These are phyloP conservation scores for Metaphire vulgaris DNA, from an alignment of 1,140 invertebrate species.

Conservation along the genomic window DNA sequence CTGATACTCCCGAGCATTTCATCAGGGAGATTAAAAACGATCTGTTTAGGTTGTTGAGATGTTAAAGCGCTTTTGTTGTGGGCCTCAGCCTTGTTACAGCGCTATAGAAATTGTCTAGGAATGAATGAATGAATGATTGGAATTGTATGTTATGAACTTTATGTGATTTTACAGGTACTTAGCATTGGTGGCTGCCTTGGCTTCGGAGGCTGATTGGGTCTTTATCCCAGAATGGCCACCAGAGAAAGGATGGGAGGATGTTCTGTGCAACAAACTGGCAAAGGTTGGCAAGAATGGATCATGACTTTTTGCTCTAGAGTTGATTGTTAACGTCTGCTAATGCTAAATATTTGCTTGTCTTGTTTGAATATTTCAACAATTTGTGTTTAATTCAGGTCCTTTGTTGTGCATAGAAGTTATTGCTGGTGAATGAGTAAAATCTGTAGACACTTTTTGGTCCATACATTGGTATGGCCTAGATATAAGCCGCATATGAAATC, in stretches of 20 bases:
- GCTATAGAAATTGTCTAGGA: too few relatives aligned
- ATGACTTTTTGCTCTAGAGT: background rate
- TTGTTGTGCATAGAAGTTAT: too few relatives aligned
- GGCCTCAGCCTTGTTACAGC: too few relatives aligned
- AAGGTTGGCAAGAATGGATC: slow-evolving; percentile 61
- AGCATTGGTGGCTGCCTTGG: slow-evolving; percentile 32
- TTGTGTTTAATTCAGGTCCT: background rate
- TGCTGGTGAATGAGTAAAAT: too few relatives aligned
- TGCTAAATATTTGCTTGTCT: slow-evolving; percentile 20
- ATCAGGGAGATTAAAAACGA: too few relatives aligned
- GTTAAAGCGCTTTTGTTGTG: too few relatives aligned
- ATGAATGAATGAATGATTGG: too few relatives aligned
- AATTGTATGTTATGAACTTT: background rate
- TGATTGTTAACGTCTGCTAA: slow-evolving; percentile 2
- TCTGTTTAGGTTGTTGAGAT: too few relatives aligned
- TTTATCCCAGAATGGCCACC: slow-evolving; percentile 98
- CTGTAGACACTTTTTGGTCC: too few relatives aligned
- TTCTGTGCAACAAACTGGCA: slow-evolving; percentile 81
- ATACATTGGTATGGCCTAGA: too few relatives aligned
- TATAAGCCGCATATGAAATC: too few relatives aligned
- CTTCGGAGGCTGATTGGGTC: slow-evolving; percentile 60
- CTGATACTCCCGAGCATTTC: too few relatives aligned
- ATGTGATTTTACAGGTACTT: slow-evolving; percentile 3
- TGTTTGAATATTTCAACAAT: background rate
- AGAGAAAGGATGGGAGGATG: slow-evolving; percentile 79